Conservation (phyloP, 2,797 vertebrate genomes). For the Taeniopygia guttata region DNA sequence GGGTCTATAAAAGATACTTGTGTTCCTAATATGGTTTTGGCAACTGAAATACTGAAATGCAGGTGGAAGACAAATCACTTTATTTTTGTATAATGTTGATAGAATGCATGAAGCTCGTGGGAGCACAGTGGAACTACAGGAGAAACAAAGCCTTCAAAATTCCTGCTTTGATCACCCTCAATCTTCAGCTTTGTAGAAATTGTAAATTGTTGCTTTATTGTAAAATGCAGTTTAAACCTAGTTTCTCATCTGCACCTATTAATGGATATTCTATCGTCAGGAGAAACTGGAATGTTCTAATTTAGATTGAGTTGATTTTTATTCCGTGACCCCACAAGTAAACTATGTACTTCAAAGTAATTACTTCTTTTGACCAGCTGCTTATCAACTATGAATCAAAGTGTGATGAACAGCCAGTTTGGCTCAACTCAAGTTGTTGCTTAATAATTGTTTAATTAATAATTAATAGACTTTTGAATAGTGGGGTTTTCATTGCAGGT, state of each 20-base stretch:
- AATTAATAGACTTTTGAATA: neutral
- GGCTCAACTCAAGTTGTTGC: neutral
- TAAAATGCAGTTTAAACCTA: neutral
- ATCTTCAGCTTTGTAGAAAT: neutral
- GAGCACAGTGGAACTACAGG: neutral
- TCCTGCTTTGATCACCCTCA: neutral
- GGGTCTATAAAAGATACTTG: neutral
- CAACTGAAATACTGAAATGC: neutral
- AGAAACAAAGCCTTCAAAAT: neutral
- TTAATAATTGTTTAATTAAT: neutral
- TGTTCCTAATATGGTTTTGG: neutral
- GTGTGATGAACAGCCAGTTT: neutral
- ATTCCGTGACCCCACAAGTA: neutral
- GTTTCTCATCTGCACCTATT: neutral
- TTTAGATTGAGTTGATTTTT: neutral
- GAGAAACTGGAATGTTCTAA: neutral
- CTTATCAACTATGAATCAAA: neutral
- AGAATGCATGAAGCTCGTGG: neutral
- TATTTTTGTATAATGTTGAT: neutral
- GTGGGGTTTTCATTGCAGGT: neutral
- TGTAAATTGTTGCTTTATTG: neutral
- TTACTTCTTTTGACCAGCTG: neutral
- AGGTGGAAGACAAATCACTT: neutral
- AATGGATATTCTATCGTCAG: rapidly evolving
- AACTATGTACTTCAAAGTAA: neutral